Conservation (phyloP, 2,797 vertebrate species). For the Sandelia bainsii region DNA sequence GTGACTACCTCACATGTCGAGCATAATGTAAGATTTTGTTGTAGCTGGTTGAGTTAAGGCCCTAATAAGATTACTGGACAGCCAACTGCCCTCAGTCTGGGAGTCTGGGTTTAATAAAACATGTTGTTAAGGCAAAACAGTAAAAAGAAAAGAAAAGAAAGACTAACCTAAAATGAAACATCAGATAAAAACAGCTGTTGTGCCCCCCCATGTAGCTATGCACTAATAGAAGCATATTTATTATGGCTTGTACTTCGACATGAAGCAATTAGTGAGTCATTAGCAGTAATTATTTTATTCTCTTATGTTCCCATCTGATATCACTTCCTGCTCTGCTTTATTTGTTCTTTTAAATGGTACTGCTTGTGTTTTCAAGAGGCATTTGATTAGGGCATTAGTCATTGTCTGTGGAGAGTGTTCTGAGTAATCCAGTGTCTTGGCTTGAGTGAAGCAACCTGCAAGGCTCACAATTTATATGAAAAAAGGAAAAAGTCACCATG, state of each 20-base stretch:
- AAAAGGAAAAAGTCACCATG: not conserved
- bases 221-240: not conserved
- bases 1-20: not conserved
- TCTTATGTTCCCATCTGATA: not conserved
- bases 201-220: too few species aligned
- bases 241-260: not conserved
- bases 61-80: not conserved
- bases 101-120: too few species aligned
- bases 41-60: not conserved
- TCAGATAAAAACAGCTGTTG: not conserved
- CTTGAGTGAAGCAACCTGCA: constrained; percentile 2
- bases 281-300: not conserved
- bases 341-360: constrained; percentile 20
- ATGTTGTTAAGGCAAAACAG: too few species aligned
- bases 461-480: constrained; percentile 3
- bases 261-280: not conserved
- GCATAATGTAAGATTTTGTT: not conserved
- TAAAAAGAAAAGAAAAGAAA: too few species aligned
- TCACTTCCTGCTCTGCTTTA: not conserved
- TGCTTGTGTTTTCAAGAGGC: constrained; percentile 28
- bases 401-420: constrained; percentile 24
- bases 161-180: not conserved
- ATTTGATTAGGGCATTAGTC: constrained; percentile 47
- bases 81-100: not conserved
- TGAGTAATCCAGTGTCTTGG: constrained; percentile 33